Evolutionary conservation across 2,797 vertebrate species (phyloP).

Genomic region (Lepilemur septentrionalis): DNA sequence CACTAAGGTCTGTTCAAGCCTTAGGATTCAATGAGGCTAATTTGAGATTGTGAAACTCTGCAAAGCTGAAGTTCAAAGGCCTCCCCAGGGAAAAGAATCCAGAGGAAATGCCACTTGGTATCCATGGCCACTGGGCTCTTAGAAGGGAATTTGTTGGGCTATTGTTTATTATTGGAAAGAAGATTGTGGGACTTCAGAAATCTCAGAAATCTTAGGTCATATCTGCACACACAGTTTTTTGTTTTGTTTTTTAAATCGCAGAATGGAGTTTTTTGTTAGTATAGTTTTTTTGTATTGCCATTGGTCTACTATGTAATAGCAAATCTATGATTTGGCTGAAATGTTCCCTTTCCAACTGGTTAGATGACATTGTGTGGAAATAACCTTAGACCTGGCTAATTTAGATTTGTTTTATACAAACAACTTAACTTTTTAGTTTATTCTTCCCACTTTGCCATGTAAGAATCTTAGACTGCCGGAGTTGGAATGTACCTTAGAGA

Average conservation of each 20-base stretch:
- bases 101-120: slow-evolving; percentile 29
- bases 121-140: not conserved
- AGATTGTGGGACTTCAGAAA: slow-evolving; percentile 16
- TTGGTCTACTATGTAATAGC: not conserved
- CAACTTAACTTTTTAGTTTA: not conserved
- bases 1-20: not conserved
- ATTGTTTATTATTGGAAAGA: slow-evolving; percentile 43
- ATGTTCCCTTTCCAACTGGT: not conserved
- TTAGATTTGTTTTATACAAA: slow-evolving; percentile 41
- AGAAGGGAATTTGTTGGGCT: not conserved
- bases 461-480: not conserved
- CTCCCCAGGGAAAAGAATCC: not conserved
- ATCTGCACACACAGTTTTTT: not conserved
- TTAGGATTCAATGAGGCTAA: not conserved
- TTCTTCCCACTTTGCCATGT: not conserved
- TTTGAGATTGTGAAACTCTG: not conserved
- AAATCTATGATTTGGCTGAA: not conserved
- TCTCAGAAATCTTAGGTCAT: not conserved
- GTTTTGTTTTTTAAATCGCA: not conserved
- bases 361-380: not conserved
- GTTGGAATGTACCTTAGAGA: not conserved
- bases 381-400: slow-evolving; percentile 27
- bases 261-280: not conserved
- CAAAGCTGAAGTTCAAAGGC: slow-evolving; percentile 18
- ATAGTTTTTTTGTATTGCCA: not conserved